Percentiles rank a stretch among this genome's conserved stretches.
Evolutionary conservation across 1,140 invertebrate genomes (phyloP).

Genomic region (Philaenus spumarius): DNA sequence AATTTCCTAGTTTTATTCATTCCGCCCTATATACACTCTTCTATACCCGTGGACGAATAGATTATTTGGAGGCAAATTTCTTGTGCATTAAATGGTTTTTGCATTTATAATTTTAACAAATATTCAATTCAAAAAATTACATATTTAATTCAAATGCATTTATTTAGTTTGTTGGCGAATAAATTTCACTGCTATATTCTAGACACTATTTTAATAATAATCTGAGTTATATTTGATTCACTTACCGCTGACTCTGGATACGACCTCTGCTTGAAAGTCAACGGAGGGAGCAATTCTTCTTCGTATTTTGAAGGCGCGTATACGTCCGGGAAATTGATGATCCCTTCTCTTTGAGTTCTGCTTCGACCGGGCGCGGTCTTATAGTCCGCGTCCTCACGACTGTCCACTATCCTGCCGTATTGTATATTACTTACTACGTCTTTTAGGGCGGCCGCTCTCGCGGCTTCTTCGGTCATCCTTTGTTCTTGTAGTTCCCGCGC

Average conservation of each 20-base stretch:
- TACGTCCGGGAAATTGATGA: conserved; percentile 19
- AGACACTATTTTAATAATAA: no score
- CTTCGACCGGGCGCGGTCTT: background rate
- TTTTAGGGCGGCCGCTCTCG: conserved; percentile 47
- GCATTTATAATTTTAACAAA: no score
- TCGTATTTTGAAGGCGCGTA: conserved; percentile 17
- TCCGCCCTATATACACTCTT: no score
- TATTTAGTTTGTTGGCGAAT: no score
- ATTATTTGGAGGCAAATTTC: no score
- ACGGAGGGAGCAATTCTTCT: conserved; percentile 12
- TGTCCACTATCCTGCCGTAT: background rate
- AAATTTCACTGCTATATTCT: no score
- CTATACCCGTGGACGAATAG: no score
- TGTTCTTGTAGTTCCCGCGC: conserved; percentile 59
- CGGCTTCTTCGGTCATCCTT: conserved; percentile 52
- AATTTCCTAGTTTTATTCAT: no score
- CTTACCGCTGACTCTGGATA: conserved; percentile 5
- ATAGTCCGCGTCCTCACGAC: background rate
- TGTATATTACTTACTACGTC: conserved; percentile 37
- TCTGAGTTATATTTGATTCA: no score
- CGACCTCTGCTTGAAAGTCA: conserved; percentile 14
- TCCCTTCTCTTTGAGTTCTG: background rate
- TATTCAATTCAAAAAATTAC: no score
- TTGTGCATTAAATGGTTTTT: no score
- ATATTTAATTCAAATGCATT: no score